Evolutionary conservation across 1,140 invertebrate genomes (phyloP).

Genomic region (Hyles vespertilio): DNA sequence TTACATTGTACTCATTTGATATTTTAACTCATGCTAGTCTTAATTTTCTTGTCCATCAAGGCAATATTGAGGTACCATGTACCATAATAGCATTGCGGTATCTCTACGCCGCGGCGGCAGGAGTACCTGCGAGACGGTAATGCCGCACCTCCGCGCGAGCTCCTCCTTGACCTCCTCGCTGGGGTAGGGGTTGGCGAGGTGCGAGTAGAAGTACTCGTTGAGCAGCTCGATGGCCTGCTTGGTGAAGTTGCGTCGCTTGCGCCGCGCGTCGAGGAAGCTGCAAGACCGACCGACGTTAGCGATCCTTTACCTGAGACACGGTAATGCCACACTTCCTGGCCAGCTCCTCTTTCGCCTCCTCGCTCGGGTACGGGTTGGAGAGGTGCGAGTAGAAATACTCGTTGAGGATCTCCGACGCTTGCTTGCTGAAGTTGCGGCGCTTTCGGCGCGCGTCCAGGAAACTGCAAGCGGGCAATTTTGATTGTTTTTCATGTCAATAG

Average conservation of each 20-base stretch:
- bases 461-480: constrained; percentile 71
- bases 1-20: no score
- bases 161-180: constrained; percentile 99
- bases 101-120: no score
- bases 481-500: constrained; percentile 16
- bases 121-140: constrained; percentile 86
- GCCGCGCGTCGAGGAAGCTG: constrained; percentile 96
- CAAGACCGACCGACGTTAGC: constrained; percentile 41
- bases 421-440: constrained; percentile 99
- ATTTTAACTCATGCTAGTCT: no score
- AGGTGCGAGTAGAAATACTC: constrained; percentile 99
- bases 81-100: no score
- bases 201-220: constrained; percentile 99
- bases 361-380: constrained; percentile 99
- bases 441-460: constrained; percentile 99
- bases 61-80: no score
- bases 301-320: constrained; percentile 77
- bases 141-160: constrained; percentile 98
- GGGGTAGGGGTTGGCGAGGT: constrained; percentile 99
- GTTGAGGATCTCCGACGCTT: constrained; percentile 99
- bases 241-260: constrained; percentile 99
- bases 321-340: constrained; percentile 99
- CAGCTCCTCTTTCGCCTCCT: constrained; percentile 99
- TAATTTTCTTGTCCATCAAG: no score
- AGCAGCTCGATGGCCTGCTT: constrained; percentile 99